Evolutionary conservation across 2,797 vertebrate genomes (phyloP).

Genomic region (Luscinia luscinia): DNA sequence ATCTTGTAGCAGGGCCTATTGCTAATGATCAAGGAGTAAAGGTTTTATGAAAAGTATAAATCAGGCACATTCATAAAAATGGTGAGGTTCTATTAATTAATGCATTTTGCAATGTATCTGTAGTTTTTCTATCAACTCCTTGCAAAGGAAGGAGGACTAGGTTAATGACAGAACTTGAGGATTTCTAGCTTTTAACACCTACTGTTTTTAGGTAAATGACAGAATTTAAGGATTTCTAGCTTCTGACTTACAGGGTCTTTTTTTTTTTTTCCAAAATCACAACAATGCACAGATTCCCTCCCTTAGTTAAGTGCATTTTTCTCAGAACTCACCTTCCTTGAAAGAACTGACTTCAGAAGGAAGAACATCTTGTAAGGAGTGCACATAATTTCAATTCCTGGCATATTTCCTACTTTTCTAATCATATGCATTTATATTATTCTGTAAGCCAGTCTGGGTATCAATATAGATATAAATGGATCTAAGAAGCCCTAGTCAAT

Average conservation of each 20-base stretch:
- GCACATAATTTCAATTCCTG: background rate
- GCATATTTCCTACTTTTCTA: background rate
- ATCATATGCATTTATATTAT: background rate
- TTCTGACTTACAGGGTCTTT: background rate
- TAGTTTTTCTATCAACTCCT: background rate
- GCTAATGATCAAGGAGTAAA: background rate
- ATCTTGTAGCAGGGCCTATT: too few relatives aligned
- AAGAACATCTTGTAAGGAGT: background rate
- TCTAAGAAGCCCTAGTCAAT: background rate
- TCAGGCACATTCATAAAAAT: background rate
- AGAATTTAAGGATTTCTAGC: background rate
- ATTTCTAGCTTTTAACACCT: background rate
- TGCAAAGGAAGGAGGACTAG: background rate
- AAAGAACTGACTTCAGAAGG: background rate
- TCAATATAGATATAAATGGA: background rate
- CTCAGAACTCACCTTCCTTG: background rate
- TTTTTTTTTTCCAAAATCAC: background rate
- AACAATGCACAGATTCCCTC: background rate
- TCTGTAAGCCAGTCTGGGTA: background rate
- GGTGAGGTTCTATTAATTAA: background rate
- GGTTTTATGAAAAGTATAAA: background rate
- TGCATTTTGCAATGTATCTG: rapidly evolving
- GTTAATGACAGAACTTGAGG: background rate
- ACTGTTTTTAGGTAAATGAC: background rate
- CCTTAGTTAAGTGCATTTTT: background rate